Conservation (phyloP, 2,797 vertebrate species). For the Novumbra hubbsi region DNA sequence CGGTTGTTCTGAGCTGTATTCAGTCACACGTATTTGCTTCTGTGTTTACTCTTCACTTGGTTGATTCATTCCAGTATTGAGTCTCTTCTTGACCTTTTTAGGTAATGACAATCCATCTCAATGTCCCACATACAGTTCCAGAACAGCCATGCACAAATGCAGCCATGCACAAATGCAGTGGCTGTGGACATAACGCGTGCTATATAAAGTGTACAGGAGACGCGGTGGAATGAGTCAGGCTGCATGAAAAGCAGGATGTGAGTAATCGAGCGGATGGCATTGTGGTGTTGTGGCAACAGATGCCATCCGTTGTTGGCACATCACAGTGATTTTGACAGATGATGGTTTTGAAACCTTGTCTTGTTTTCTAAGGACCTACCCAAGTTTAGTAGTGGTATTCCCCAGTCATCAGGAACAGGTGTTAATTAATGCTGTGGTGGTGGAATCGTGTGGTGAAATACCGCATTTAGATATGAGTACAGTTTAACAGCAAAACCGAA, state of each 20-base stretch:
- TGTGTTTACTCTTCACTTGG: not conserved
- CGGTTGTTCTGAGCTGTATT: not conserved
- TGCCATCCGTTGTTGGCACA: not conserved
- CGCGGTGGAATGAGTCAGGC: not conserved
- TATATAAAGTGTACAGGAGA: not conserved
- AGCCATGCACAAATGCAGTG: not conserved
- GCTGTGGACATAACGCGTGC: not conserved
- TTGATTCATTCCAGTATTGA: not conserved
- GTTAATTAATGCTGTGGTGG: not conserved
- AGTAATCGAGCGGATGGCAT: not conserved
- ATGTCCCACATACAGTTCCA: slow-evolving; percentile 7
- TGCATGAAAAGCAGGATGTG: not conserved
- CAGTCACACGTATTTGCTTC: not conserved
- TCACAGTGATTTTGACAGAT: not conserved
- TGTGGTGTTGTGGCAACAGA: not conserved
- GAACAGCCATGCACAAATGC: not conserved
- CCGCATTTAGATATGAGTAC: not conserved
- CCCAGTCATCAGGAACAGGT: not conserved
- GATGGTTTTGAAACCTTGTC: not conserved
- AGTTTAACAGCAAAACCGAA: too few species aligned
- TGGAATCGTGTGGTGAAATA: not conserved
- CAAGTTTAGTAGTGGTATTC: not conserved
- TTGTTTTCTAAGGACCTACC: not conserved
- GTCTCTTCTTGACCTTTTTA: not conserved
- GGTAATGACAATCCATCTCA: not conserved